Percentiles rank a stretch among this genome's conserved stretches.
Conservation (phyloP, 2,888 invertebrate genomes). For the Torymus tubicola region DNA sequence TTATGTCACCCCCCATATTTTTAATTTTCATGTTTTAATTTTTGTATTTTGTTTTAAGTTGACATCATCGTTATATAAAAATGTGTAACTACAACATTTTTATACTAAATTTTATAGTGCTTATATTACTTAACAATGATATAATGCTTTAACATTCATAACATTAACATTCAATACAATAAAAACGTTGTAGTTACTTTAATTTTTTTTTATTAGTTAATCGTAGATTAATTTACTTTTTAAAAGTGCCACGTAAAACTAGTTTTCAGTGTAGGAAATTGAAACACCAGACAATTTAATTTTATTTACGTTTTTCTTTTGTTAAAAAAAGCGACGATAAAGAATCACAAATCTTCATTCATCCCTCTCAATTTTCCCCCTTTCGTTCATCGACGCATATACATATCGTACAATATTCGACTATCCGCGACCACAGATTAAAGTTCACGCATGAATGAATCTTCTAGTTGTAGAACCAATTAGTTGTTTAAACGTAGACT, state of each 20-base stretch:
- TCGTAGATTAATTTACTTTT: slow-evolving; percentile 38
- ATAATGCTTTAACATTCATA: too few relatives aligned
- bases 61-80: too few relatives aligned
- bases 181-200: too few relatives aligned
- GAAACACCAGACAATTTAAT: background rate
- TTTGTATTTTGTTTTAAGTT: slow-evolving; percentile 14
- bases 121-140: too few relatives aligned
- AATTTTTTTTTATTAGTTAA: too few relatives aligned
- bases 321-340: background rate
- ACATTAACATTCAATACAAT: too few relatives aligned
- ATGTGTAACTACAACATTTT: too few relatives aligned
- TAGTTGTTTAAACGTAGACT: too few relatives aligned
- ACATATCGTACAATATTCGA: background rate
- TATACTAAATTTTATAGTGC: too few relatives aligned
- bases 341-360: background rate
- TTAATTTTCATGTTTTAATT: slow-evolving; percentile 30
- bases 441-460: too few relatives aligned
- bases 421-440: background rate
- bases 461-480: too few relatives aligned
- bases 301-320: slow-evolving; percentile 35
- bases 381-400: slow-evolving; percentile 11
- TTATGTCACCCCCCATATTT: slow-evolving; percentile 48
- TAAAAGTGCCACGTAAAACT: slow-evolving; percentile 8
- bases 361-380: slow-evolving; percentile 29
- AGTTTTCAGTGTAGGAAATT: too few relatives aligned